Base-by-base conservation (phyloP, 2,113 vertebrate species). In the Arvicanthis niloticus region DNA sequence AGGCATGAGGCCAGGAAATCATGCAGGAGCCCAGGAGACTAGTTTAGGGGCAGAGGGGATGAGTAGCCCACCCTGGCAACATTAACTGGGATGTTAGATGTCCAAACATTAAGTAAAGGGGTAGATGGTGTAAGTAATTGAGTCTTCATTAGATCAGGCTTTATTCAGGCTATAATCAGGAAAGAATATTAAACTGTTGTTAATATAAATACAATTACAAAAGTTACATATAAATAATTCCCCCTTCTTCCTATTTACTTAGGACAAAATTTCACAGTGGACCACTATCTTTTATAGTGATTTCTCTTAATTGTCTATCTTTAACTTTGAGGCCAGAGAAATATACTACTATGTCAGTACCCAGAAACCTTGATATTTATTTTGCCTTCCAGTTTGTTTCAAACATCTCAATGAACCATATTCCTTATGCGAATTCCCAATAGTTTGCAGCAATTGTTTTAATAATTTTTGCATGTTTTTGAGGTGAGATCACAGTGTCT, bases 391-490 rank as follows among this genome's bases (percentile, higher is more conserved):
- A 48, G 48, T 93, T 89, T 90, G 34, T 86, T 91, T 56, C 87
- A 78, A 65, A 56, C 13, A 91, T 89, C 53, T 73, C 67, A 95
- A 62, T 42, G 91, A 75, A 58, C 7, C 22, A 86, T 40, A 62
- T 81, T 96, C 15, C 84, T 86, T 86, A 60, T 82, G 60, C 88
- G 58, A 82, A 42, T 48, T 70, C 60, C 81, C 76, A 72, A 42
- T 88, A 91, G 88, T 82, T 96, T 88, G 40, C 24, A 93, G 60
- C 29, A 94, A 89, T 91, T 60, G n/a, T 45, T 72, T 96, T 77
- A 91, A 88, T 86, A 95, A 88, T 86, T 90, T 93, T 88, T 51
- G 89, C n/a, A 88, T 4, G 0, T 70, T 96, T 48, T 96, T 42
- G 80, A 86, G 60, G 88, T n/a, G 80, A 85, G 86, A 91, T 53